These are phyloP conservation scores for Zonitis immaculata DNA, from an alignment of 2,888 invertebrate species.

Conservation along the genomic window DNA sequence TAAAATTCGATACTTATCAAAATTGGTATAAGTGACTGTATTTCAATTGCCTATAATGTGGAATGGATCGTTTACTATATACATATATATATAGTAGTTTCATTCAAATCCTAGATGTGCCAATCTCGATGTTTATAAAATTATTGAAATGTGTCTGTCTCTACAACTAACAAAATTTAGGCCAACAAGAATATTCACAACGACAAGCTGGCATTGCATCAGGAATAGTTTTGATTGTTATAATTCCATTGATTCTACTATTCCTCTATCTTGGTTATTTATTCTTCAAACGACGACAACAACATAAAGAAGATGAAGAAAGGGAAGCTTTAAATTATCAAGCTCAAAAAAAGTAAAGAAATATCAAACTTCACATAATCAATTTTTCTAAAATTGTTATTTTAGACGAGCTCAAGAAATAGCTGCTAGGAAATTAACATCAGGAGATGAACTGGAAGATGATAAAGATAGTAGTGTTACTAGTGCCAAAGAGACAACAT, in stretches of 20 bases:
- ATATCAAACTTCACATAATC: no score
- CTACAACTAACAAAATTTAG: no score
- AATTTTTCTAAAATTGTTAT: no score
- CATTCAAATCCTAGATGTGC: no score
- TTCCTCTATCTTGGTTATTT: constrained; percentile 52
- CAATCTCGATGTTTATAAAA: no score
- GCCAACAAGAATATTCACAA: constrained; percentile 75
- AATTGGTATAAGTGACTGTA: constrained; percentile 31
- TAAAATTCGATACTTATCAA: constrained; percentile 15
- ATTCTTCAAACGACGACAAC: constrained; percentile 36
- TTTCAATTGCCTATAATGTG: constrained; percentile 39
- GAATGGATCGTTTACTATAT: constrained; percentile 34
- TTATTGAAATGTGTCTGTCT: no score
- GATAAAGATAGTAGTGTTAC: constrained; percentile 33
- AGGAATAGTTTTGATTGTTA: constrained; percentile 69
- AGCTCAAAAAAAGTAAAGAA: constrained; percentile 15
- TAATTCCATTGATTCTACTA: constrained; percentile 69
- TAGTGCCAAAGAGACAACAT: constrained; percentile 30
- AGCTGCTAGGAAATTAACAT: constrained; percentile 39
- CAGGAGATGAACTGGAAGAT: constrained; percentile 36
- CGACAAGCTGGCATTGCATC: constrained; percentile 73
- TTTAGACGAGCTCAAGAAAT: constrained; percentile 39
- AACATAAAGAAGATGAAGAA: constrained; percentile 34
- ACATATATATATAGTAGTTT: no score
- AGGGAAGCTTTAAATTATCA: constrained; percentile 23